Conservation (phyloP, 1,140 invertebrate species). For the Drosophila punjabiensis region DNA sequence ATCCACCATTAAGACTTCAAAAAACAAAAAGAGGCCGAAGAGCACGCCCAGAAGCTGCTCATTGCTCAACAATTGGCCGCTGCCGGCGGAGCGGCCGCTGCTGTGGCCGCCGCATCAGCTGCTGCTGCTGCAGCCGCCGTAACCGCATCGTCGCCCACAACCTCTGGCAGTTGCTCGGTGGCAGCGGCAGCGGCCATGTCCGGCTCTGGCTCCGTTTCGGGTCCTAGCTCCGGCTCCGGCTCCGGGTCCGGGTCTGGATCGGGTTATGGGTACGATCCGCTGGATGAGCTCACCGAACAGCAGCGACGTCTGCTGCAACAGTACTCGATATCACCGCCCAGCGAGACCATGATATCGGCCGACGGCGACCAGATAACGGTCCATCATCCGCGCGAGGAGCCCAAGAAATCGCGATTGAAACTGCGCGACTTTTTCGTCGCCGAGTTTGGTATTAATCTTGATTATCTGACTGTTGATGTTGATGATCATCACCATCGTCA, state of each 20-base stretch:
- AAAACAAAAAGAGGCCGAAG: constrained; percentile 85
- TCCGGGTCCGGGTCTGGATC: not conserved
- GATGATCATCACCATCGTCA: constrained; percentile 19
- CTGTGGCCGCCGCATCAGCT: constrained; percentile 35
- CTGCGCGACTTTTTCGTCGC: constrained; percentile 85
- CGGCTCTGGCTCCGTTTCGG: not conserved
- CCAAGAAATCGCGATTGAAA: constrained; percentile 81
- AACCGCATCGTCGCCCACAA: constrained; percentile 44
- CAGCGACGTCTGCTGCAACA: constrained; percentile 78
- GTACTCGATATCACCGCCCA: constrained; percentile 80
- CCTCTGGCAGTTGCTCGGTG: constrained; percentile 37
- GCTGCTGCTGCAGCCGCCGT: constrained; percentile 19
- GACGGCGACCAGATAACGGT: constrained; percentile 84
- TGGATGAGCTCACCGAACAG: constrained; percentile 77
- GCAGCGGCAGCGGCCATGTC: constrained; percentile 13
- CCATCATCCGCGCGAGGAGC: constrained; percentile 81
- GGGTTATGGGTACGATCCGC: constrained; percentile 45
- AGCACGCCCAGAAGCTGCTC: constrained; percentile 84
- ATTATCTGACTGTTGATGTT: constrained; percentile 27
- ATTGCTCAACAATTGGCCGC: constrained; percentile 80
- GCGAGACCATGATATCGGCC: constrained; percentile 81
- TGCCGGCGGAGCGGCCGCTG: constrained; percentile 54
- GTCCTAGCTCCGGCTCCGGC: not conserved
- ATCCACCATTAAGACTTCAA: constrained; percentile 67
- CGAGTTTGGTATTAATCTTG: constrained; percentile 76